Conservation (phyloP, 1,140 invertebrate species). For the Polypedilum pembai region DNA sequence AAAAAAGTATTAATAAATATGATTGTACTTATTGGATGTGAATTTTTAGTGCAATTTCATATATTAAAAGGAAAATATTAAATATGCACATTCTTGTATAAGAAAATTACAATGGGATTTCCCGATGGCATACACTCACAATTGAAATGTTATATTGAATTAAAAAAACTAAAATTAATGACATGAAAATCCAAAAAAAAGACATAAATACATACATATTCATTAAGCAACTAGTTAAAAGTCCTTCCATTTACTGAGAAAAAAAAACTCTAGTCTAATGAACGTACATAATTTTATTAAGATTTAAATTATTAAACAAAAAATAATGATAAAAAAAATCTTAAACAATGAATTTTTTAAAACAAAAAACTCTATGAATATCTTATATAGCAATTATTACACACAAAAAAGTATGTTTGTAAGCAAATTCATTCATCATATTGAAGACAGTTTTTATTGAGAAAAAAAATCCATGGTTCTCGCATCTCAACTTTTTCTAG, state of each 20-base stretch:
- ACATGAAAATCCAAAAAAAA: neutral
- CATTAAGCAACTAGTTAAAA: constrained; percentile 26
- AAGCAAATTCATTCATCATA: neutral
- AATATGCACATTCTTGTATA: too few relatives aligned
- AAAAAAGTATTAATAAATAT: too few relatives aligned
- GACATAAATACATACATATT: neutral
- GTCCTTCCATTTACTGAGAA: constrained; percentile 18
- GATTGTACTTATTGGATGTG: too few relatives aligned
- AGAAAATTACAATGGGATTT: too few relatives aligned
- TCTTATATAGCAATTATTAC: constrained; percentile 25
- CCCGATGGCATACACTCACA: too few relatives aligned
- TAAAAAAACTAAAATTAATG: too few relatives aligned
- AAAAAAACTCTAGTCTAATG: constrained; percentile 21
- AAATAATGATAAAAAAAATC: neutral
- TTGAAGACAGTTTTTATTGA: neutral
- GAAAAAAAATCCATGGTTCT: neutral
- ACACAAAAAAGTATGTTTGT: neutral
- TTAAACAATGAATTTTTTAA: constrained; percentile 28
- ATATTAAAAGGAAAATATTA: too few relatives aligned
- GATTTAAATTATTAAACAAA: neutral
- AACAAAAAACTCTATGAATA: neutral
- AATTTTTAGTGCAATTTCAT: too few relatives aligned
- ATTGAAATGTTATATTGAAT: too few relatives aligned
- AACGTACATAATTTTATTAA: neutral
- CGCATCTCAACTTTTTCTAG: too few relatives aligned